Percentiles rank a stretch among this genome's conserved stretches.
Evolutionary conservation across 2,797 vertebrate genomes (phyloP).

Genomic region (Uromys caudimaculatus): DNA sequence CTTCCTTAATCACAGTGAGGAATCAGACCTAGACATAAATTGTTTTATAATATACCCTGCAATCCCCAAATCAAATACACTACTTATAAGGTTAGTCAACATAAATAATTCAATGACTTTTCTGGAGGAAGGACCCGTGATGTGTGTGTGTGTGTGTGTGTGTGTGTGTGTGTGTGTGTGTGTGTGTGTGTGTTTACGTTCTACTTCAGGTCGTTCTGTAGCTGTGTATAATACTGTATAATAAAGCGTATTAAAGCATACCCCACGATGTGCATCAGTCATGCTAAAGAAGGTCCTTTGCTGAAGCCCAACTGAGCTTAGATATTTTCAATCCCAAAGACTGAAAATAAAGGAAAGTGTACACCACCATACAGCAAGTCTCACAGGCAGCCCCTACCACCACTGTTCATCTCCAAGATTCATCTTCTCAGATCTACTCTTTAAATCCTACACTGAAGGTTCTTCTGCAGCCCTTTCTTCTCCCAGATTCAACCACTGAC

Average conservation of each 20-base stretch:
- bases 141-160: conserved; percentile 12
- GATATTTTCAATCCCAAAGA: neutral
- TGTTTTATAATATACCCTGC: conserved; percentile 46
- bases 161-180: too few relatives aligned
- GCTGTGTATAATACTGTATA: neutral
- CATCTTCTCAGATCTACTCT: too few relatives aligned
- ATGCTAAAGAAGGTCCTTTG: neutral
- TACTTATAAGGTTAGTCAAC: conserved; percentile 65
- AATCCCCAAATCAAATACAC: conserved; percentile 58
- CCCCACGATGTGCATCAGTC: neutral
- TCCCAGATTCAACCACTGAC: neutral
- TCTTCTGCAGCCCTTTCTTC: neutral
- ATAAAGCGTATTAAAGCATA: neutral
- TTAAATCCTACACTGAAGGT: neutral
- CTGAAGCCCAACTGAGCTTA: neutral
- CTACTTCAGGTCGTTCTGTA: neutral
- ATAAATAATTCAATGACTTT: conserved; percentile 51
- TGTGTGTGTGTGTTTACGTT: conserved; percentile 57
- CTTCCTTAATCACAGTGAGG: conserved; percentile 27
- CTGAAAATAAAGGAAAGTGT: neutral
- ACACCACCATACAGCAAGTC: too few relatives aligned
- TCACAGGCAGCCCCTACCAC: too few relatives aligned
- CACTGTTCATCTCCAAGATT: neutral
- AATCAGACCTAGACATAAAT: conserved; percentile 56
- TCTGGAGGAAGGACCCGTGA: conserved; percentile 63